Evolutionary conservation across 2,113 vertebrate species (phyloP), one percentile per base, ranked within the genome.

Genomic region (Athene noctua): DNA sequence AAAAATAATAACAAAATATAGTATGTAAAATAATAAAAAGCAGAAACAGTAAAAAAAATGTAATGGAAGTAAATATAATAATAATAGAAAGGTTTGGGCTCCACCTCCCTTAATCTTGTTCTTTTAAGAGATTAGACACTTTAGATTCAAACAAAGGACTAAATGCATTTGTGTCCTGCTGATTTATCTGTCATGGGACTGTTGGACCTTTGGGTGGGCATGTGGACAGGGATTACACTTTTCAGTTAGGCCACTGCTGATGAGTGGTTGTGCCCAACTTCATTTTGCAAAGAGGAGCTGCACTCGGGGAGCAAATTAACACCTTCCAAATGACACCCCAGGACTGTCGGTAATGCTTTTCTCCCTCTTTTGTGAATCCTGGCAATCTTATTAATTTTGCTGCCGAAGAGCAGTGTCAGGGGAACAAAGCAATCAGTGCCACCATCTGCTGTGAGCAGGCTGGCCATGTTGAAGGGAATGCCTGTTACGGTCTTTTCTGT

Each of bases 381-480:
- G n/a, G 67, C 82, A 63, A 63, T 86, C 77, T 83, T 81, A 13
- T 80, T 77, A 92, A 94, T 80, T 44, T 86, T 54, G 75, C 49
- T 80, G 95, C 46, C 2, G 17, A 74, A 88, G 74, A 94, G 57
- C 86, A 44, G 88, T 25, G 58, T 77, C 63, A 51, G 59, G 96
- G 94, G 86, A 83, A 57, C 95, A 94, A 88, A 96, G 85, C 93
- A 80, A 51, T 92, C 32, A 15, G 59, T 91, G 91, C 78, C 93
- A 95, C 93, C 97, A 92, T 96, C 96, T 96, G 95, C 90, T 90
- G 78, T 23, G 66, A 77, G 73, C 86, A 84, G 51, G 81, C 19
- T 95, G 94, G 91, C 65, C 7, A 0, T 23, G 70, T 2, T 65
- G 4, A 34, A 72, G 89, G 82, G 46, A 46, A 15, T 77, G 92